A percentile compares a stretch with the other conserved stretches of the same genome.
Evolutionary conservation across 2,113 vertebrate species (phyloP).

Genomic region (Brevimyrus niger): DNA sequence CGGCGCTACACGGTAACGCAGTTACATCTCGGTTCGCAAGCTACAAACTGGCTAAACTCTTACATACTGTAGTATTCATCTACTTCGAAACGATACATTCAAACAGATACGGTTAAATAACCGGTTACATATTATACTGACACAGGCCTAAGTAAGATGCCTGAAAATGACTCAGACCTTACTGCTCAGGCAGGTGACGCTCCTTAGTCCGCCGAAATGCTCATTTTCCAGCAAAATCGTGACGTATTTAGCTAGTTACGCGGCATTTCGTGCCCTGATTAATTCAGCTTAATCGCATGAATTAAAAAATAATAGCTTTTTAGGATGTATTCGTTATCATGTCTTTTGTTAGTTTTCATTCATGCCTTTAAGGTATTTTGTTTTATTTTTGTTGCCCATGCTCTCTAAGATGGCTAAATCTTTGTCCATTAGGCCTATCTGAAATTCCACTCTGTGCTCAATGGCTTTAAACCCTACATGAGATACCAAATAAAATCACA

Average conservation of each 20-base stretch:
- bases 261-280: background rate
- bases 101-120: background rate
- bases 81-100: background rate
- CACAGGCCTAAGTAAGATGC: background rate
- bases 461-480: conserved; percentile 99
- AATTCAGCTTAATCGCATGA: background rate
- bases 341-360: background rate
- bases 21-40: background rate
- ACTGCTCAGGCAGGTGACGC: background rate
- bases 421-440: conserved; percentile 5
- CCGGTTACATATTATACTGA: background rate
- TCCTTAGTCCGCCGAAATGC: background rate
- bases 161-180: background rate
- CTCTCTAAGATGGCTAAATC: background rate
- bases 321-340: background rate
- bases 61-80: background rate
- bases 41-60: background rate
- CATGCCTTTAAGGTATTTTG: background rate
- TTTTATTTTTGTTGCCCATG: background rate
- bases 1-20: background rate
- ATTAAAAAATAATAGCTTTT: background rate
- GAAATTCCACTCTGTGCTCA: conserved; percentile 82
- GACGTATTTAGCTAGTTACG: background rate
- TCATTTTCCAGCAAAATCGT: background rate
- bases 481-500: conserved; percentile 90